These are phyloP conservation scores for Zophobas morio DNA, from an alignment of 1,140 invertebrate genomes.

Conservation along the genomic window DNA sequence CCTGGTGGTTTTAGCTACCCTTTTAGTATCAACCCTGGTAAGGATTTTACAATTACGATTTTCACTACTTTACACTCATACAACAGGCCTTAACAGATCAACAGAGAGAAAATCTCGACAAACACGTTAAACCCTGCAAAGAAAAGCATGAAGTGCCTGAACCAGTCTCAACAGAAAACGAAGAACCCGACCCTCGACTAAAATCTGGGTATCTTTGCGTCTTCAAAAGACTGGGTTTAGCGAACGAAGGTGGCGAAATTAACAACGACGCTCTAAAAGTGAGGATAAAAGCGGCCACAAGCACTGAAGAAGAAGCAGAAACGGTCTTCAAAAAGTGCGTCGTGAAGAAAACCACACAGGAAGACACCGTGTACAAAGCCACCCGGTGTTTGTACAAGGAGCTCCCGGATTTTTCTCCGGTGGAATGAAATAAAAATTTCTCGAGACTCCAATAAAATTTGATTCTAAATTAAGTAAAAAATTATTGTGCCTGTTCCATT, in stretches of 20 bases:
- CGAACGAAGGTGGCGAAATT: conserved; percentile 64
- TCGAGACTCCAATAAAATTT: not conserved
- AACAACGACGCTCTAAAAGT: conserved; percentile 65
- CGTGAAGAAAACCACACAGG: conserved; percentile 46
- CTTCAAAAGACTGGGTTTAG: conserved; percentile 67
- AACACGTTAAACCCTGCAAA: conserved; percentile 7
- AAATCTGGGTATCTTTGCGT: conserved; percentile 68
- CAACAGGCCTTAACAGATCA: conserved; percentile 66
- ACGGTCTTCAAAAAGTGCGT: conserved; percentile 53
- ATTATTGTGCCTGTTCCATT: not conserved
- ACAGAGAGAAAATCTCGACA: conserved; percentile 70
- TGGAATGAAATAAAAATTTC: not conserved
- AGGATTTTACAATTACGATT: not conserved
- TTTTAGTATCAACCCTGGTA: not conserved
- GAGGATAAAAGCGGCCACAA: conserved; percentile 66
- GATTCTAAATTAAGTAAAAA: not conserved
- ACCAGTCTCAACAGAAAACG: conserved; percentile 66
- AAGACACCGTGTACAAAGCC: conserved; percentile 51
- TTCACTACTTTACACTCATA: not conserved
- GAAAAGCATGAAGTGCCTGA: conserved; percentile 67
- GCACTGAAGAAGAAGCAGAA: conserved; percentile 49
- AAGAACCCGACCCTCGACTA: conserved; percentile 66
- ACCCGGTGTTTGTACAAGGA: conserved; percentile 38
- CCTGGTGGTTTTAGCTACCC: too few species aligned
- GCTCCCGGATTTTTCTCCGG: not conserved